Base-by-base conservation (phyloP, 2,113 vertebrate species). In the Microtus oregoni region DNA sequence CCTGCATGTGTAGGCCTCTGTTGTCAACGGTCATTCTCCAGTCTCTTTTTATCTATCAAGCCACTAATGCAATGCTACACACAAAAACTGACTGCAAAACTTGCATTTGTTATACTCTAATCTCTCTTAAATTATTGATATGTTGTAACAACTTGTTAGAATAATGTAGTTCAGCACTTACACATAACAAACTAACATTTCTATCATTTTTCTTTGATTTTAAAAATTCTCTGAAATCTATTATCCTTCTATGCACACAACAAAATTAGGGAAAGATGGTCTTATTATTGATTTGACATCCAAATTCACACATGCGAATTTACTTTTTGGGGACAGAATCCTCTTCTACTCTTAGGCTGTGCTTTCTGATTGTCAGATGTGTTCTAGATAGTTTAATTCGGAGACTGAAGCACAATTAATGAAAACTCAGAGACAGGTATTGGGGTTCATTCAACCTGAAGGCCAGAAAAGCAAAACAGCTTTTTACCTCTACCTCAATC, bases 221-320 rank as follows among this genome's bases (percentile, higher is more conserved):
- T 38, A 41, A 83, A 81, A 24, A 32, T 58, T 89, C 92, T 65
- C 32, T 30, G 78, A 68, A 17, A 17, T 75, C 5, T 17, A 76
- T 90, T 94, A 67, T 5, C 11, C 9, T 50, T 90, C 20, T 79
- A 68, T 89, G 50, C 5, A 26, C 47, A 26, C 8, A 96, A 91
- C 44, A 68, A 38, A 82, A 85, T 52, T 67, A 32, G 91, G 15
- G n/a, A 85, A 72, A 83, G 4, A 50, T 28, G 61, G 41, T 55
- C 13, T 79, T 94, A 28, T 19, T 88, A 15, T 67, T 58, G 20
- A 91, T 90, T 91, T 93, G 20, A 13, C 88, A 94, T 72, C 26
- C 14, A 94, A 41, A 85, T 94, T 79, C 90, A 68, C 68, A 67
- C 50, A 63, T 68, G 13, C 4, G 50, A 86, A 19, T 58, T 81